Percentiles rank a stretch among this genome's conserved stretches.
Conservation (phyloP, 2,797 vertebrate genomes). For the Cossypha dichroa region DNA sequence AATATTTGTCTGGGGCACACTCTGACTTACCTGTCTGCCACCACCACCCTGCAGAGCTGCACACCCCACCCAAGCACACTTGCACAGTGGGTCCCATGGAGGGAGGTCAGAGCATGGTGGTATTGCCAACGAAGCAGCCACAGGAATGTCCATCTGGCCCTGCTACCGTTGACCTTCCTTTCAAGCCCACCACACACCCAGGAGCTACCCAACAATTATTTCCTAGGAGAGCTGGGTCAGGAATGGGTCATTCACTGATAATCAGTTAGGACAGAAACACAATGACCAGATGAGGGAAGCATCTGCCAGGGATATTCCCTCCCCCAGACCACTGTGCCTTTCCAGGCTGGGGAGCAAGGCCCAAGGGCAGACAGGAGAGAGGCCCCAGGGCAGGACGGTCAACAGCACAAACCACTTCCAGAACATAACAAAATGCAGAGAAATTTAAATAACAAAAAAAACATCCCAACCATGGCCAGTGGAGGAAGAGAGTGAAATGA, state of each 20-base stretch:
- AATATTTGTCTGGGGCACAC: background rate
- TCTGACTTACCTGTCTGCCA: background rate
- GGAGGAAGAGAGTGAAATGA: background rate
- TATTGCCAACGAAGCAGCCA: fast-evolving
- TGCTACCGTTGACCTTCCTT: background rate
- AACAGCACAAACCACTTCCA: background rate
- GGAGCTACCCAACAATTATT: background rate
- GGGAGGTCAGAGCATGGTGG: background rate
- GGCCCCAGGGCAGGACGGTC: background rate
- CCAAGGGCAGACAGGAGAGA: background rate
- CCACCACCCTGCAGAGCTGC: background rate
- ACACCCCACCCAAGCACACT: background rate
- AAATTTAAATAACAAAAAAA: conserved; percentile 32
- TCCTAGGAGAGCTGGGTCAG: conserved; percentile 41
- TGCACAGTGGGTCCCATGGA: background rate
- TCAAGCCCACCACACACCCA: background rate
- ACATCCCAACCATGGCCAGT: background rate
- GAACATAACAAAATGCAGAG: background rate
- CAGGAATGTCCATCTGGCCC: background rate
- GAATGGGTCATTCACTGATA: conserved; percentile 58
- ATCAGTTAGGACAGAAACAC: conserved; percentile 53
- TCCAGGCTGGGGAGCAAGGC: background rate
- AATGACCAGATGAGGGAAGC: conserved; percentile 58
- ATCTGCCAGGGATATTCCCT: conserved; percentile 46
- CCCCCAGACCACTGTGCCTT: background rate